Evolutionary conservation across 23 tunicate genomes (phyloP).

Genomic region (Clavelina lepadiformis): DNA sequence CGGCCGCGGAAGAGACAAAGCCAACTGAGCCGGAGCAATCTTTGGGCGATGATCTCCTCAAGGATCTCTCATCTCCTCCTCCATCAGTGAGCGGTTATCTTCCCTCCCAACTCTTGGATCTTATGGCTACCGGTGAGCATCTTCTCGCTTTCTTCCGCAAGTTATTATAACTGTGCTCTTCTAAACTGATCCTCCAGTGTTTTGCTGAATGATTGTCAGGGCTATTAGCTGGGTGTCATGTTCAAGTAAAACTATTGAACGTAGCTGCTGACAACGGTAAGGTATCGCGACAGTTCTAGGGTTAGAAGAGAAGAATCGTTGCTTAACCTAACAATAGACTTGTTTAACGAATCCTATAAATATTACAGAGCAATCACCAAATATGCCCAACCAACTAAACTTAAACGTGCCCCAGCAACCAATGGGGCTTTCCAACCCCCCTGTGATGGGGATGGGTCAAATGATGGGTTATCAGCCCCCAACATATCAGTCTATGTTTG

Average conservation of each 20-base stretch:
- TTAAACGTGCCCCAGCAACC: conserved; percentile 14
- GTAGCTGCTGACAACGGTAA: too few species aligned
- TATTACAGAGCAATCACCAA: too few species aligned
- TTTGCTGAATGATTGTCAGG: too few species aligned
- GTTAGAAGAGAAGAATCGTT: too few species aligned
- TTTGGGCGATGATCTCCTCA: too few species aligned
- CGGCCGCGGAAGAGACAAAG: neutral
- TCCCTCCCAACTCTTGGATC: conserved; percentile 83
- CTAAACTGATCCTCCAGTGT: too few species aligned
- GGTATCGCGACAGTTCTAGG: too few species aligned
- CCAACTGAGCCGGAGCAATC: neutral
- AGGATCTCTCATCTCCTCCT: neutral
- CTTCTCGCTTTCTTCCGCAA: neutral
- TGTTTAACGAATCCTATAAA: too few species aligned
- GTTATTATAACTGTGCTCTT: too few species aligned
- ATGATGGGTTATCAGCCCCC: conserved; percentile 42
- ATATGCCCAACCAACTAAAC: conserved; percentile 7
- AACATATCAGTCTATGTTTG: conserved; percentile 55
- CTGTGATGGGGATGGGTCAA: neutral
- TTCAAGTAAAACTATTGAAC: too few species aligned
- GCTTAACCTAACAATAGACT: too few species aligned
- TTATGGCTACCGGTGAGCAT: conserved; percentile 24
- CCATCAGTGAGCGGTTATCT: conserved; percentile 34
- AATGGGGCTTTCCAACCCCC: conserved; percentile 5
- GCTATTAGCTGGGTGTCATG: too few species aligned